Conservation (phyloP, 2,797 vertebrate genomes). For the Decapterus maruadsi region DNA sequence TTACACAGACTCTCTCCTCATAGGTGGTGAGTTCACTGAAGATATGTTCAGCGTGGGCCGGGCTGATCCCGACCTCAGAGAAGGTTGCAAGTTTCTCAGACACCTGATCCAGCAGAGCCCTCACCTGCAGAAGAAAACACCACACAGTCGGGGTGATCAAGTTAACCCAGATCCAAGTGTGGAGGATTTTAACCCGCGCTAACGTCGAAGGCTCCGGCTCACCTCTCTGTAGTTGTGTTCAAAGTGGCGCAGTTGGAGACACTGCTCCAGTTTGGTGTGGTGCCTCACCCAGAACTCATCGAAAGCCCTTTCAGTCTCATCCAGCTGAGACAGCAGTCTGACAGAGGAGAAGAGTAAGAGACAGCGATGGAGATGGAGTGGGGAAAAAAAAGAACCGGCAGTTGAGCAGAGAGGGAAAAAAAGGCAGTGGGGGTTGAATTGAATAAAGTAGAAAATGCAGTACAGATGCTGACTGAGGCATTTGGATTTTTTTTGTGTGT, state of each 20-base stretch:
- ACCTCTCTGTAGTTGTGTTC: conserved; percentile 97
- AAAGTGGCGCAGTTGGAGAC: conserved; percentile 93
- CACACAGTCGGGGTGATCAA: conserved; percentile 2
- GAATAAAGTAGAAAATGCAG: conserved; percentile 1
- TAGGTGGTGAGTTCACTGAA: conserved; percentile 89
- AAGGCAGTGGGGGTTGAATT: neutral
- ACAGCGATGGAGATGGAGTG: neutral
- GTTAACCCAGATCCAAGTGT: neutral
- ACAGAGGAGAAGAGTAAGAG: neutral
- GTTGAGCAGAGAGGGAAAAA: neutral
- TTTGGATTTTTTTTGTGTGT: conserved; percentile 21
- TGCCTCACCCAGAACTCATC: conserved; percentile 98
- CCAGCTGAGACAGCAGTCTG: conserved; percentile 94
- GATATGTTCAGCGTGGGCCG: conserved; percentile 91
- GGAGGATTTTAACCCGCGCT: neutral
- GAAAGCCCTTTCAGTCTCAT: conserved; percentile 94
- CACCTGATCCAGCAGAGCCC: conserved; percentile 87
- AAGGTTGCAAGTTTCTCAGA: conserved; percentile 89
- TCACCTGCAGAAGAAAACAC: conserved; percentile 85
- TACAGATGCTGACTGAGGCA: conserved; percentile 6
- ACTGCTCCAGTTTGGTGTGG: conserved; percentile 95
- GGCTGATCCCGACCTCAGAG: conserved; percentile 93
- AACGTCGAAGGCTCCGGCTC: conserved; percentile 52
- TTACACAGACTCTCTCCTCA: conserved; percentile 92
- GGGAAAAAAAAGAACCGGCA: neutral